Conservation (phyloP, 2,888 invertebrate species). For the Priocnemis perturbator region DNA sequence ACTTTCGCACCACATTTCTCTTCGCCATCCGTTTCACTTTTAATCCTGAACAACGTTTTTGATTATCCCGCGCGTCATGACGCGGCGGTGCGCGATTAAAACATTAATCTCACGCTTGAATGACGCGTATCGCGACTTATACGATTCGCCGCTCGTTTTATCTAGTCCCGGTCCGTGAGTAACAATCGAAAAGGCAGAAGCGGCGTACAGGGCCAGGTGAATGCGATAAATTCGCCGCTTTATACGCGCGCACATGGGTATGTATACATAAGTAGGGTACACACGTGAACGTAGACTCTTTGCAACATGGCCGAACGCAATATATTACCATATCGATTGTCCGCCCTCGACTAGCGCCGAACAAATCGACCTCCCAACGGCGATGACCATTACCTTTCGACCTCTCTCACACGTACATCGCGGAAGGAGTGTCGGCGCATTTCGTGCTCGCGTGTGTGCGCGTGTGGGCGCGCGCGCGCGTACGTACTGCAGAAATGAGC, state of each 20-base stretch:
- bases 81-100: no score
- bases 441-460: background rate
- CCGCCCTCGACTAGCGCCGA: conserved; percentile 37
- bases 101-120: background rate
- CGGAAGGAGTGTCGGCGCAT: background rate
- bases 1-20: no score
- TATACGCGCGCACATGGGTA: background rate
- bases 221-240: conserved; percentile 39
- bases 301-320: conserved; percentile 31
- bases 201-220: conserved; percentile 27
- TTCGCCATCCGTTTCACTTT: no score
- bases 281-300: conserved; percentile 8
- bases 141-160: background rate
- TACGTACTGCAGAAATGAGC: background rate
- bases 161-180: background rate
- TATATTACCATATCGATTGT: conserved; percentile 49
- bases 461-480: conserved; percentile 3
- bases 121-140: background rate
- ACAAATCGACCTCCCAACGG: conserved; percentile 27
- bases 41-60: no score
- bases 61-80: no score
- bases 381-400: conserved; percentile 33
- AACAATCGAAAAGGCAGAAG: background rate
- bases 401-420: conserved; percentile 21
- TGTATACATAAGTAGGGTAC: background rate